Conservation (phyloP, 1,140 invertebrate genomes). For the Drosophila lacteicornis region DNA sequence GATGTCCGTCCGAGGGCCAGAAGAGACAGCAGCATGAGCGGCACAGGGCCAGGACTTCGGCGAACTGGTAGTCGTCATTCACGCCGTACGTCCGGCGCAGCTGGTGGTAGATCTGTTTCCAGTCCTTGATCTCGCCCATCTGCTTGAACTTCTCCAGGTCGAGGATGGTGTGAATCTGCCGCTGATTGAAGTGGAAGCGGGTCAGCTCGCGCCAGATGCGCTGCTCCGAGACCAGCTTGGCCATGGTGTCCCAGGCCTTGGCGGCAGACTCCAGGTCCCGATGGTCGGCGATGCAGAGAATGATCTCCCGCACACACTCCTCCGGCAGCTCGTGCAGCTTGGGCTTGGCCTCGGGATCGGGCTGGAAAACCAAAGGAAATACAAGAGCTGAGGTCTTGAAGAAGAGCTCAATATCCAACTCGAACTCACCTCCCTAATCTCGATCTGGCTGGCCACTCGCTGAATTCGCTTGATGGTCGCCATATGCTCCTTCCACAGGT, state of each 20-base stretch:
- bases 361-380: constrained; percentile 85
- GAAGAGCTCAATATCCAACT: not conserved
- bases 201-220: constrained; percentile 96
- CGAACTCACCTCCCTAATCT: constrained; percentile 89
- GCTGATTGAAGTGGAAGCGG: constrained; percentile 95
- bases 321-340: constrained; percentile 96
- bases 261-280: constrained; percentile 90
- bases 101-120: constrained; percentile 90
- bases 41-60: constrained; percentile 97
- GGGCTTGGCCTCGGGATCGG: constrained; percentile 92
- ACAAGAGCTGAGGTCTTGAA: not conserved
- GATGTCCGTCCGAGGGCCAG: constrained; percentile 97
- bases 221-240: constrained; percentile 93
- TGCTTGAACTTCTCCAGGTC: constrained; percentile 85
- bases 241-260: constrained; percentile 89
- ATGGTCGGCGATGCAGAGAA: constrained; percentile 95
- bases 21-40: constrained; percentile 98
- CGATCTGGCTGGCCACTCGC: constrained; percentile 91
- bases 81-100: constrained; percentile 93
- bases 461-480: constrained; percentile 93
- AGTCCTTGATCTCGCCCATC: constrained; percentile 86
- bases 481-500: constrained; percentile 95
- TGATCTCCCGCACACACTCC: constrained; percentile 96
- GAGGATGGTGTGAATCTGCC: constrained; percentile 91
- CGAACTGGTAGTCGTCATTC: constrained; percentile 94